Base-by-base conservation (phyloP, 2,888 invertebrate species). In the Ophioninae sp. region DNA sequence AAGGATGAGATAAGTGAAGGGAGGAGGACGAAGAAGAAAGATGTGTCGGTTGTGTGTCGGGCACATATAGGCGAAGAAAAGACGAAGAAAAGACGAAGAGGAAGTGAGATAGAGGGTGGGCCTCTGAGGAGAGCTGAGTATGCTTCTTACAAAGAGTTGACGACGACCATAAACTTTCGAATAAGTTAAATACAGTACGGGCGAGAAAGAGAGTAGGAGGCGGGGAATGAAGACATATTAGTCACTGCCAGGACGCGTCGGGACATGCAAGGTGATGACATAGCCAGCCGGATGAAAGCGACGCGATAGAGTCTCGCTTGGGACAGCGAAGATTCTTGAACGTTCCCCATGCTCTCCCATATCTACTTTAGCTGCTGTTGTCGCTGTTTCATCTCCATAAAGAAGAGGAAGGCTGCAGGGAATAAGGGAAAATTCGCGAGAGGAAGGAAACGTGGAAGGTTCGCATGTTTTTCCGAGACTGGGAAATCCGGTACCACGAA, bases 131-230 rank as follows among this genome's bases (percentile, higher is more conserved):
- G 77, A 79, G 80, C 79, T 73, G 72, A 82, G 86, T 86, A 81
- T 84, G 89, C 85, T 89, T 90, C 89, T 90, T 88, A 89, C 86
- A 68, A 69, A 85, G 87, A 90, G 88, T 90, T 88, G 90, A 91
- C 89, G 90, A 91, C 89, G 74, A 91, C 88, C 89, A 90, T 90
- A 91, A 91, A 91, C 89, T 91, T 92, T 91, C 88, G 88, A 90
- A 90, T 89, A 90, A 91, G 90, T 91, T 91, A 91, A 91, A 91
- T 89, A 90, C 88, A 87, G 37, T n/a, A 64, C 56, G 23, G 6
- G 56, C 56, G 78, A 69, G 71, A 87, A 78, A 69, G 58, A 20
- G 69, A 39, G 79, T 37, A 75, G 72, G 73, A 73, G 73, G 61
- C 65, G 86, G 87, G 84, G 87, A 91, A 91, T 89, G 89, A 91